Base-by-base conservation (phyloP, 2,888 invertebrate genomes). In the Conus canariensis region DNA sequence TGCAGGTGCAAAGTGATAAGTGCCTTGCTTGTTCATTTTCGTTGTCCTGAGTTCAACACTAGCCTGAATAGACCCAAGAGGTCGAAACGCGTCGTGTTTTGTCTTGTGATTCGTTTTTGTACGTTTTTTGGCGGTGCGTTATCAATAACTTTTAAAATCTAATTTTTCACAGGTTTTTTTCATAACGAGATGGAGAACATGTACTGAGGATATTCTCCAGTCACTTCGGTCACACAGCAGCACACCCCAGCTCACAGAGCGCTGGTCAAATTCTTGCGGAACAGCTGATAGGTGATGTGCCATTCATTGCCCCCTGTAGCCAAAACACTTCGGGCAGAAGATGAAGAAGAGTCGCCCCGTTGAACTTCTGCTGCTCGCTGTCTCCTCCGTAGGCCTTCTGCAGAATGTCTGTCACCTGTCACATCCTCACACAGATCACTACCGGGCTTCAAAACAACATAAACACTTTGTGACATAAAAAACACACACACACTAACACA, bases 321-420 rank as follows among this genome's bases (percentile, higher is more conserved):
- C 94, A n/a, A 92, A 95, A 95, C 74, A 94, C 94, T 91, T 95
- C 95, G 0, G 94, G 92, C 95, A 95, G 90, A 95, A 95, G 67
- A 95, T 95, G 89, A 94, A 95, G 92, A 95, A 95, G 19, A 95
- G 90, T 83, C 95, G 91, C n/a, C 94, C 94, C 95, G 90, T 95
- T 95, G 90, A 94, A 94, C 60, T 94, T 77, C 89, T 95, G 94
- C 90, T 95, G 92, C 9, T 93, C 94, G 22, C 93, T 93, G 70
- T 94, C 94, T 19, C 92, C 89, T 0, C 95, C 95, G 87, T 95
- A 95, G 0, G 92, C 92, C 85, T 93, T 90, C 7, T 85, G 87
- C 77, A 95, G 91, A 60, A 95, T 93, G 14, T 92, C 70, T 83
- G 90, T 91, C 67, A 95, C 94, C 89, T 86, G 85, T 1, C 3